Evolutionary conservation across 2,888 invertebrate species (phyloP).

Genomic region (Ecliptopera silaceata): DNA sequence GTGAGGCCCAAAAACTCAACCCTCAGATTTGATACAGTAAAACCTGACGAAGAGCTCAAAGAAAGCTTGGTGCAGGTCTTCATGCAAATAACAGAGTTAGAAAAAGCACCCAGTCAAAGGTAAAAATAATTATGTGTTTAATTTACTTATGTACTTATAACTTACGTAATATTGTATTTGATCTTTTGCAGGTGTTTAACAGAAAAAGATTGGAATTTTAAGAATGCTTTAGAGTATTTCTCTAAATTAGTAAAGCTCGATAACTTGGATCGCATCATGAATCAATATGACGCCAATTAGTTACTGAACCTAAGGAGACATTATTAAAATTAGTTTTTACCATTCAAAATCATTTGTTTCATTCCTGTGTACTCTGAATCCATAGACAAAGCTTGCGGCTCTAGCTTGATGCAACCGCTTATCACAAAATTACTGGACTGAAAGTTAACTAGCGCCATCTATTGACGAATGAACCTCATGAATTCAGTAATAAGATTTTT

Average conservation of each 20-base stretch:
- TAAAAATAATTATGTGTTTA: constrained; percentile 27
- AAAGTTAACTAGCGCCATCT: too few relatives aligned
- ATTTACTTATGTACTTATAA: background rate
- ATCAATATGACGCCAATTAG: background rate
- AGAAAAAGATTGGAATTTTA: constrained; percentile 85
- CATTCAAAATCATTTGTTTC: too few relatives aligned
- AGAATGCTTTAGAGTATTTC: constrained; percentile 63
- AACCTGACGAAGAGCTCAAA: constrained; percentile 60
- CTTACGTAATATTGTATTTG: too few relatives aligned
- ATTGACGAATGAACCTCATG: too few relatives aligned
- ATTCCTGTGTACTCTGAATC: too few relatives aligned
- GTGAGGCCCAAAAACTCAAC: constrained; percentile 48
- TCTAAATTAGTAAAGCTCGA: constrained; percentile 55
- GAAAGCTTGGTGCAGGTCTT: constrained; percentile 57
- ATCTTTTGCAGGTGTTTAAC: constrained; percentile 83
- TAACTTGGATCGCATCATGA: constrained; percentile 45
- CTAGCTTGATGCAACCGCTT: too few relatives aligned
- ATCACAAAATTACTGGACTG: too few relatives aligned
- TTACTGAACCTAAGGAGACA: background rate
- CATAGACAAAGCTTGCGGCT: too few relatives aligned
- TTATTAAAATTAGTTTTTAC: background rate
- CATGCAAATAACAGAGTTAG: constrained; percentile 60
- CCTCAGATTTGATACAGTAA: constrained; percentile 57
- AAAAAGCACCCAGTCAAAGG: constrained; percentile 55
- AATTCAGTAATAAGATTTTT: too few relatives aligned